Base-by-base conservation (phyloP, 92 coral and sea anemone species). In the Diadumene lineata region DNA sequence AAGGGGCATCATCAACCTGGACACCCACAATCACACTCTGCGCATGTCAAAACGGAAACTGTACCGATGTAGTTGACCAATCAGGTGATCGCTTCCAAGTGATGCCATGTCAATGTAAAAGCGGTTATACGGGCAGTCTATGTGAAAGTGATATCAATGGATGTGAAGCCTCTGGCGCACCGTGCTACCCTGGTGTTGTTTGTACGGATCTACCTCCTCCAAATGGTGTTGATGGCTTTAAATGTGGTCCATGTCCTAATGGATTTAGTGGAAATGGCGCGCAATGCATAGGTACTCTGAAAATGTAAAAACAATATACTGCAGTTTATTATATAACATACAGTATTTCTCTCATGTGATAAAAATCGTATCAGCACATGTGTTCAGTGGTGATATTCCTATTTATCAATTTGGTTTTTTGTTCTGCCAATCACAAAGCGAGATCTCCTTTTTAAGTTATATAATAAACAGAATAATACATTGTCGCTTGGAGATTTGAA, bases 111-210 rank as follows among this genome's bases (percentile, higher is more conserved):
- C 62, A 73, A 28, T 88, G 92, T 66, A 62, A 30, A 3, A 74
- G 72, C 62, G 88, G 92, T 18, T 74, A 26, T 31, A 84, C 80
- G 0, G 92, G 92, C 22, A 67, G 88, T 43, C 79, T 55, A 53
- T 88, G 92, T 60, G 88, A 66, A 50, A 79, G 58, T 53, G 88
- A 74, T 26, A 84, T 76, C 50, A 86, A 88, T 32, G 87, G 84
- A 63, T 88, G 92, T 44, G 82, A 51, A 57, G 43, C 67, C 30
- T 61, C 57, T 32, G 78, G 82, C 21, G 62, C 82, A 34, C 87
- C 86, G 32, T 88, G 92, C 70, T 78, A 79, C 64, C 82, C 88
- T 44, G 84, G 77, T 30, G 92, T 84, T 23, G 26, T 69, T 22
- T 88, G 92, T 61, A 64, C 26, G 22, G 87, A 88, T 55, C 48